phyloP scores from a whole-genome alignment of 2,888 invertebrate species.

The Scaptodrosophila latifasciaeformis region DNA sequence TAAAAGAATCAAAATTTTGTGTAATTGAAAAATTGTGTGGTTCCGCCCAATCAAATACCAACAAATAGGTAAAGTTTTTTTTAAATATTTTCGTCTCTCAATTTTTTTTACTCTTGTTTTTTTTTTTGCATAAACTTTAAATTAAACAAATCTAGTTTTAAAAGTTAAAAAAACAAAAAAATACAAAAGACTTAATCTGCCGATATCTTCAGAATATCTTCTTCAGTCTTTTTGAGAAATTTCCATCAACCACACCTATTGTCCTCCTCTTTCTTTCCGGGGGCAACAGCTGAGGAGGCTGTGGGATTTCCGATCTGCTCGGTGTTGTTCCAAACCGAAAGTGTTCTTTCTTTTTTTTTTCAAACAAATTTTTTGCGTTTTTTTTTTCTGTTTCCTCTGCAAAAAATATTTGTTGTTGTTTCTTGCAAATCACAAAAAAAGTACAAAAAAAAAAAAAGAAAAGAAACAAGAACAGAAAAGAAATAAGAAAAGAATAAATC shows the following conservation, averaged over 20 bases:
- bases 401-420: neutral
- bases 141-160: slow-evolving; percentile 24
- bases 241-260: too few relatives aligned
- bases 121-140: slow-evolving; percentile 17
- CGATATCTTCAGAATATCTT: neutral
- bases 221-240: too few relatives aligned
- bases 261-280: too few relatives aligned
- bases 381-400: neutral
- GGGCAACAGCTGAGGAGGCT: too few relatives aligned
- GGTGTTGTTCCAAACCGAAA: neutral
- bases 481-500: slow-evolving; percentile 20
- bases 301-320: too few relatives aligned
- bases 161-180: slow-evolving; percentile 14
- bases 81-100: slow-evolving; percentile 16
- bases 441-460: neutral
- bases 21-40: too few relatives aligned
- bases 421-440: neutral
- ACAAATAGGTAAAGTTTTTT: slow-evolving; percentile 60
- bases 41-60: neutral
- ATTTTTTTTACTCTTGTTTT: too few relatives aligned
- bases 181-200: neutral
- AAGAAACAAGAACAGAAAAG: slow-evolving; percentile 11
- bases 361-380: neutral
- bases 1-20: slow-evolving; percentile 7
- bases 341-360: neutral